Base-by-base conservation (phyloP, 2,888 invertebrate species). In the Phoronis australis region DNA sequence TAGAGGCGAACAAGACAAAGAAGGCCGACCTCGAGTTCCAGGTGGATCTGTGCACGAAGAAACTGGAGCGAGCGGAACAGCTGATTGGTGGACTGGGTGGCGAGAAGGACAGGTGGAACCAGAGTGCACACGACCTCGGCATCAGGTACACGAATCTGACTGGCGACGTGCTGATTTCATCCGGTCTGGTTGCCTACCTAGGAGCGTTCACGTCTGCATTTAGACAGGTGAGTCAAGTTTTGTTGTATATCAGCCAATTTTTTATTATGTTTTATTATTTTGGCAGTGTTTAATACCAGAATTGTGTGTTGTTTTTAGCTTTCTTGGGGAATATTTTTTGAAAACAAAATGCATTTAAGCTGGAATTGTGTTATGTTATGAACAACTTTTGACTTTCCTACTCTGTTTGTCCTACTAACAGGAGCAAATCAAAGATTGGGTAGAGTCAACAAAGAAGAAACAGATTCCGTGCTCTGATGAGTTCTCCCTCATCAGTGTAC, bases 391-490 rank as follows among this genome's bases (percentile, higher is more conserved):
- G n/a, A n/a, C n/a, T n/a, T n/a, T n/a, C n/a, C n/a, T n/a, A n/a
- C n/a, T n/a, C n/a, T n/a, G n/a, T n/a, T n/a, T n/a, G n/a, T n/a
- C n/a, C n/a, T n/a, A n/a, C n/a, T n/a, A n/a, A n/a, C n/a, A 81
- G 45, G 75, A 80, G 27, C 85, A 91, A 82, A 83, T 87, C 15
- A 79, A 80, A 15, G 78, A 81, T 50, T 95, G 94, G 95, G 83
- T 87, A 0, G 72, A 80, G 35, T 82, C 83, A 22, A 86, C 91
- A 39, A 82, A 82, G 24, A 80, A 82, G 3, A 83, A 83, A 48
- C 84, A 85, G 0, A 83, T 96, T 4, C 84, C 87, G 2, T 91
- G 90, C 69, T 85, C 86, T 0, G 71, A 77, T 0, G 82, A 89
- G 69, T 95, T 87, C 76, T 86, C 87, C 57, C 77, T 96, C 31